Evolutionary conservation across 2,888 invertebrate species (phyloP), one percentile per base, ranked within the genome.

Genomic region (Anoplius nigerrimus): DNA sequence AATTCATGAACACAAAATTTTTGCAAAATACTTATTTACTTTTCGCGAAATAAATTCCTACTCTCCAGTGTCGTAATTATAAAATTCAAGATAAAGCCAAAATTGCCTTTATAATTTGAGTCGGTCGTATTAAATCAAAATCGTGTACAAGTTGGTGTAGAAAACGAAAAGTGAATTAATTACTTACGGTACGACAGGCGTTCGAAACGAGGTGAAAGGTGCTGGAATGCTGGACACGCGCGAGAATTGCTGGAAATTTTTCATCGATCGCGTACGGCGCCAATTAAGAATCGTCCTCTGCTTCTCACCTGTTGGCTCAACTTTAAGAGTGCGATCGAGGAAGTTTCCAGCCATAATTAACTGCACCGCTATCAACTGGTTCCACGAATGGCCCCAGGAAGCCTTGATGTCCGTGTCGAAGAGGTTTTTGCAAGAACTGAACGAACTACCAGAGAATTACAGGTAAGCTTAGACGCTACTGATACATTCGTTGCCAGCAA

Each of bases 371-470:
- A 97, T 98, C 75, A 97, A 98, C 88, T 98, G 98, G 98, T 98
- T 98, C 90, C 98, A 98, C 86, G 98, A 98, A 89, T 98, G 98
- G 98, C 98, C 98, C 2, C 97, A 98, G 90, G 98, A 98, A 89
- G 98, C 98, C 63, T 91, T 98, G 66, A 94, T 98, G 69, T 98
- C 98, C 6, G 98, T 98, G 11, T 95, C 98, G 20, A 93, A 95
- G 89, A 92, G 95, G 79, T 98, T 98, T 89, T 90, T 98, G 69
- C 93, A 94, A 83, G 95, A 95, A 80, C 90, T 96, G 8, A 92
- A 93, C 74, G 94, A 94, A 63, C 90, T 98, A 53, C 95, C 95
- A 22, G 95, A 95, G 89, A 91, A 88, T 87, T 84, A 85, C 60
- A 84, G 88, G 88, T 88, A 76, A 42, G 24, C 2, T n/a, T 8